Base-by-base conservation (phyloP, 2,888 invertebrate species). In the Noctua janthe region DNA sequence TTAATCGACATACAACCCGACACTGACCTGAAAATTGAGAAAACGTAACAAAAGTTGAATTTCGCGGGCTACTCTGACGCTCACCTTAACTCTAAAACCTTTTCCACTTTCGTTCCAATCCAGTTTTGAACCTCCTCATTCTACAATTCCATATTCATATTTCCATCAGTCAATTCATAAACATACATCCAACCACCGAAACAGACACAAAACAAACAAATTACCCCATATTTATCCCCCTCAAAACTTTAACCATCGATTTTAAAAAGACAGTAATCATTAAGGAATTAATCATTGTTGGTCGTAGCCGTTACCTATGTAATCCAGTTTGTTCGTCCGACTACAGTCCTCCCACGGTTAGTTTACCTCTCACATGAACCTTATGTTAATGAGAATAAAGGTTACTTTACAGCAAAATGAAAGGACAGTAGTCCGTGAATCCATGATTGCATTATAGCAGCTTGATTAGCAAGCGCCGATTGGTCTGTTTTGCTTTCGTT, bases 241-340 rank as follows among this genome's bases (percentile, higher is more conserved):
- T 71, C 72, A 81, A 78, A 88, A 79, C 23, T 85, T 81, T 66
- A 23, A 51, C 51, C 77, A 89, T 89, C 84, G 87, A 90, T 89
- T 89, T 81, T 78, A 77, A 90, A 90, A 90, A 84, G 71, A 86
- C 90, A 69, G 82, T 84, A 71, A 87, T 88, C 71, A 88, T 87
- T 78, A 71, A 67, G 69, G 80, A 71, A 84, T 90, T 85, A 85
- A 87, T 85, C 89, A 83, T 85, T 82, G 81, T 85, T 87, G 56
- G 66, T 78, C 35, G 66, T 71, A 35, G 67, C 78, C 66, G 70
- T 76, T 78, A 80, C 49, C 83, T 76, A 62, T 79, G 51, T 88
- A 89, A 86, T 85, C 74, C 64, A 79, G 83, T 89, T 90, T 79
- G 79, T 71, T 74, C 69, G 75, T 47, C 39, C 29, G 10, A 39